Evolutionary conservation across 2,797 vertebrate genomes (phyloP).

Genomic region (Malacoraja senta): DNA sequence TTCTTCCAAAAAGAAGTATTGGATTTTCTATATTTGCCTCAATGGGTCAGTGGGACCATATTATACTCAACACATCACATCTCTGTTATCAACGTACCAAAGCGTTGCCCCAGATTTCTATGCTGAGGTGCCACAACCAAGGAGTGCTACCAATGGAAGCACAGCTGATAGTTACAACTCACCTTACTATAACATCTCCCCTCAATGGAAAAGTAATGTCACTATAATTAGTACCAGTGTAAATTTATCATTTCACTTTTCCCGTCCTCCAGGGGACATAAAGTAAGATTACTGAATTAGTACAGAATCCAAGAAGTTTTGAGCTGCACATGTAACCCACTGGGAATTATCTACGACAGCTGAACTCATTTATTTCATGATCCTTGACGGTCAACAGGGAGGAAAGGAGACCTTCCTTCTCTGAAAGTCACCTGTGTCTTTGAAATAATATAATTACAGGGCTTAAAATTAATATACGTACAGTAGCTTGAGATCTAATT

Average conservation of each 20-base stretch:
- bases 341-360: background rate
- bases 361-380: background rate
- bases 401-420: slow-evolving; percentile 9
- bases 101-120: no score
- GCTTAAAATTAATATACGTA: background rate
- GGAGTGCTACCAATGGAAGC: no score
- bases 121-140: no score
- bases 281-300: slow-evolving; percentile 23
- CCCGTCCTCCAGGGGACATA: background rate
- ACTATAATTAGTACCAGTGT: background rate
- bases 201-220: background rate
- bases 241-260: slow-evolving; percentile 11
- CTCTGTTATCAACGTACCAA: no score
- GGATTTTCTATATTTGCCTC: no score
- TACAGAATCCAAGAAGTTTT: slow-evolving; percentile 1
- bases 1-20: no score
- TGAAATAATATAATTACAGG: slow-evolving; percentile 8
- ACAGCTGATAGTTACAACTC: background rate
- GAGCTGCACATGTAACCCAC: background rate
- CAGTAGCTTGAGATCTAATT: background rate
- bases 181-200: background rate
- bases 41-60: no score
- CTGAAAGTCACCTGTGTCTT: background rate
- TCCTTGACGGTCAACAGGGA: slow-evolving; percentile 21
- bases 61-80: no score